Conservation (phyloP, 2,797 vertebrate species). For the Morelia viridis region DNA sequence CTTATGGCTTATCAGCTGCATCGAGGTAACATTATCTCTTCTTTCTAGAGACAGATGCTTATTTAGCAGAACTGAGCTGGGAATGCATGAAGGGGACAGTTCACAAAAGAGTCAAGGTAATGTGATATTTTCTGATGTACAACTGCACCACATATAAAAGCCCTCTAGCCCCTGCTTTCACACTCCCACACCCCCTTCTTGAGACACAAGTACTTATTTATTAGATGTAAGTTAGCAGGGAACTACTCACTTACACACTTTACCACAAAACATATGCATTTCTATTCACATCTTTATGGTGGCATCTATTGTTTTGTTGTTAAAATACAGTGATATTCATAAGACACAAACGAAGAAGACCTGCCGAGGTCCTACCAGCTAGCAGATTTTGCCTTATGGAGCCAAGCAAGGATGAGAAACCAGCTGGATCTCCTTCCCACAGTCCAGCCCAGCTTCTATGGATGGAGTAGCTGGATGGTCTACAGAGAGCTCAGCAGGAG, state of each 20-base stretch:
- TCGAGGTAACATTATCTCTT: conserved; percentile 34
- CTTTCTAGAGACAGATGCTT: conserved; percentile 21
- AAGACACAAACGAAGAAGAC: background rate
- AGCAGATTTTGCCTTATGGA: conserved; percentile 20
- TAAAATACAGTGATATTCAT: background rate
- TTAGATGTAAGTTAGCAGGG: background rate
- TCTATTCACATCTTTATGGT: background rate
- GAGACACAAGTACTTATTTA: background rate
- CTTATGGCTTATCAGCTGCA: conserved; percentile 26
- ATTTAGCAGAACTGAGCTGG: conserved; percentile 1
- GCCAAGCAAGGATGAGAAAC: conserved; percentile 13
- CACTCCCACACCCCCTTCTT: background rate
- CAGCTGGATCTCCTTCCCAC: background rate
- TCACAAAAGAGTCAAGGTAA: conserved; percentile 7
- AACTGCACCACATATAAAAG: background rate
- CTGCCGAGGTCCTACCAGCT: background rate
- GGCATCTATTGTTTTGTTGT: background rate
- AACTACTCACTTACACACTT: background rate
- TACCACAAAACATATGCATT: background rate
- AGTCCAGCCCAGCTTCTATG: background rate
- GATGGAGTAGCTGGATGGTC: conserved; percentile 11
- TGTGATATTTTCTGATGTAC: background rate
- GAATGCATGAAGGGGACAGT: background rate
- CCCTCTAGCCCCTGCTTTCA: too few species aligned
- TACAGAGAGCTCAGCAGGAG: background rate